Percentiles rank a stretch among this genome's conserved stretches.
phyloP scores from a whole-genome alignment of 2,113 vertebrate species.

The Malurus melanocephalus region DNA sequence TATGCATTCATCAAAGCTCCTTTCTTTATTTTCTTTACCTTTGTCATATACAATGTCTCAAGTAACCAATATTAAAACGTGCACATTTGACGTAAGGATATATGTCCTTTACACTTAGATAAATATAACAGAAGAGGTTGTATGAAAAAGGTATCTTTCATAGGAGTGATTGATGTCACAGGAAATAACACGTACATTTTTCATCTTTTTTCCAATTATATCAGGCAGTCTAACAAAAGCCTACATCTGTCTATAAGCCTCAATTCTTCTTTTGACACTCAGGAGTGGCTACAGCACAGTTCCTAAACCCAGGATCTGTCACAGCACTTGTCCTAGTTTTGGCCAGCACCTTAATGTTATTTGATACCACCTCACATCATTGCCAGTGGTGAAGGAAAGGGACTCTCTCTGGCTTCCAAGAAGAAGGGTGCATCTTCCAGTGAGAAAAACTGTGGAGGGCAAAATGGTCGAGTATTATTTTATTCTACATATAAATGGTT shows the following conservation, averaged over 20 bases:
- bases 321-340: not conserved
- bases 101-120: not conserved
- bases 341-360: not conserved
- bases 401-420: not conserved
- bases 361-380: not conserved
- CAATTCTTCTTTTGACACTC: not conserved
- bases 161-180: not conserved
- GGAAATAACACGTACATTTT: not conserved
- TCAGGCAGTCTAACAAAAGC: not conserved
- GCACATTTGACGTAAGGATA: not conserved
- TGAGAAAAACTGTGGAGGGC: fast-evolving
- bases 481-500: not conserved
- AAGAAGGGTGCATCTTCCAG: not conserved
- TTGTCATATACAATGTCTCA: not conserved
- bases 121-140: not conserved
- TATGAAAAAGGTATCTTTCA: not conserved
- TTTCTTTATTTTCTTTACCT: conserved; percentile 3
- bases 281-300: not conserved
- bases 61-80: not conserved
- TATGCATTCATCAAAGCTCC: not conserved
- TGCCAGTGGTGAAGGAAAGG: not conserved
- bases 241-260: not conserved
- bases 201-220: not conserved
- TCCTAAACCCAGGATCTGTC: not conserved
- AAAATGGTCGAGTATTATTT: fast-evolving